phyloP scores from a whole-genome alignment of 2,113 vertebrate genomes.

The Xenopus borealis region DNA sequence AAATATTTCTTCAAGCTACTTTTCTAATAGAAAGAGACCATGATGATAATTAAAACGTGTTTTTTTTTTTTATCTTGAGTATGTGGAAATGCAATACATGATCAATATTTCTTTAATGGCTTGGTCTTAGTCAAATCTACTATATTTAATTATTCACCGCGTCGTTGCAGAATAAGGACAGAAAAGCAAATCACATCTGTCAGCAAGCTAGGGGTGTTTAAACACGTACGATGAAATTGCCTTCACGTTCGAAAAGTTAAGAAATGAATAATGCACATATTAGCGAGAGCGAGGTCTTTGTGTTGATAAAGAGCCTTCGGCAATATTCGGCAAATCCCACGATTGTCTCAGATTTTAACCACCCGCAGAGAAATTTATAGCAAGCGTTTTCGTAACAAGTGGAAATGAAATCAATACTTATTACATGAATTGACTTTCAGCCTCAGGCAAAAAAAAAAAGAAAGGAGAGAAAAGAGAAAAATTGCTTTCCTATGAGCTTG shows the following conservation, averaged over 20 bases:
- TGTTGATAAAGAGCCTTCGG: neutral
- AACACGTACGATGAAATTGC: neutral
- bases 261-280: neutral
- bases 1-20: no score
- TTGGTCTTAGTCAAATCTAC: no score
- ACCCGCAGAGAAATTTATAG: slow-evolving; percentile 33
- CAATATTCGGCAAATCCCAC: neutral
- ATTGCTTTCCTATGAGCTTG: neutral
- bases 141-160: neutral
- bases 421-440: slow-evolving; percentile 18
- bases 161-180: neutral
- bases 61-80: no score
- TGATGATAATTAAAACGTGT: no score
- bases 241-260: neutral
- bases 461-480: neutral
- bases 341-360: slow-evolving; percentile 2
- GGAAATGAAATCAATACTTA: slow-evolving; percentile 35
- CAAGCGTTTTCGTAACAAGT: slow-evolving; percentile 9
- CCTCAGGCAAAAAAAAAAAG: neutral
- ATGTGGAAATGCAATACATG: no score
- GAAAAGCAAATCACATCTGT: neutral
- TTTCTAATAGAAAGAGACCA: no score
- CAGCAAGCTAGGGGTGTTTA: neutral
- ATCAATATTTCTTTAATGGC: no score
- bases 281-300: neutral